A percentile compares a stretch with the other conserved stretches of the same genome.
Conservation (phyloP, 2,888 invertebrate genomes). For the Ligdia adustata region DNA sequence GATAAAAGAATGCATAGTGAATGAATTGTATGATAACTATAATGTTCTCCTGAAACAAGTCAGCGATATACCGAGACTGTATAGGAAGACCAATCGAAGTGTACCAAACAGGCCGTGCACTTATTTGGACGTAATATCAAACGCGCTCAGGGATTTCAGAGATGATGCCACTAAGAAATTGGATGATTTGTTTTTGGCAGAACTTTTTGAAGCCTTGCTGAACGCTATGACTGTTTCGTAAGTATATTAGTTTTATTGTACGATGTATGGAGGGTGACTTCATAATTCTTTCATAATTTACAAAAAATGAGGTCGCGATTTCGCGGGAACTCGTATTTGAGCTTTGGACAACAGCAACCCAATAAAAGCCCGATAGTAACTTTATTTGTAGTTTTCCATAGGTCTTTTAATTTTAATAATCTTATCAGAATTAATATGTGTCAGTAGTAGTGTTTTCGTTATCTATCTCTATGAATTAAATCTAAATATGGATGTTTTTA, state of each 20-base stretch:
- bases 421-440: too few species aligned
- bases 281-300: too few species aligned
- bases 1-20: conserved; percentile 69
- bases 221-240: conserved; percentile 83
- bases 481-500: too few species aligned
- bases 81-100: conserved; percentile 95
- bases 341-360: too few species aligned
- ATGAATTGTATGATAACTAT: conserved; percentile 70
- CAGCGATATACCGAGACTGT: conserved; percentile 96
- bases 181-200: conserved; percentile 60
- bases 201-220: conserved; percentile 69
- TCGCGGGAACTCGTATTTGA: too few species aligned
- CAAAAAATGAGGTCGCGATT: too few species aligned
- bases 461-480: too few species aligned
- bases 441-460: too few species aligned
- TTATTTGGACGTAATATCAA: conserved; percentile 89
- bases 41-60: conserved; percentile 90
- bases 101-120: conserved; percentile 91
- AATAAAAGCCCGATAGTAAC: too few species aligned
- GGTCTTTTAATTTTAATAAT: too few species aligned
- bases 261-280: too few species aligned
- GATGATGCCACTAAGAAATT: conserved; percentile 67
- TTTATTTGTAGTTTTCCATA: too few species aligned
- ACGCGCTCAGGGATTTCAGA: conserved; percentile 85
- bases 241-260: conserved; percentile 57